Evolutionary conservation across 1,140 invertebrate genomes (phyloP).

Genomic region (Bemisia tabaci): DNA sequence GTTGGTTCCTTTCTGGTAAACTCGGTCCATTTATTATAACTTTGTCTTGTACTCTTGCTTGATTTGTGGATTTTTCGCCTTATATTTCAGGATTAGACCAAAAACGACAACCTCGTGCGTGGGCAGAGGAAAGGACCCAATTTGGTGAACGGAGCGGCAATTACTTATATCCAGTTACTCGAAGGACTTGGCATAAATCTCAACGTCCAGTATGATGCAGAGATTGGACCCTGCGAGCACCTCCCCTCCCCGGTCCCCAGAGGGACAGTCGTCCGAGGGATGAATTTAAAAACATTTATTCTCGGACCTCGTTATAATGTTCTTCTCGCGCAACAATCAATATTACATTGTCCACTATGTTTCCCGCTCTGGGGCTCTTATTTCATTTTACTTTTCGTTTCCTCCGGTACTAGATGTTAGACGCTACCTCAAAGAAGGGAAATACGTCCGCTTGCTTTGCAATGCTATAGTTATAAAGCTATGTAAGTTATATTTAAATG

Average conservation of each 20-base stretch:
- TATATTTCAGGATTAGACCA: too few relatives aligned
- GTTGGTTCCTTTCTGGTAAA: too few relatives aligned
- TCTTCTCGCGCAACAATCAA: neutral
- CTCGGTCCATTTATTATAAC: too few relatives aligned
- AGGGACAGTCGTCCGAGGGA: neutral
- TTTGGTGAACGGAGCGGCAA: neutral
- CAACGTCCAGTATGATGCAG: neutral
- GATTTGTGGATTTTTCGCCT: too few relatives aligned
- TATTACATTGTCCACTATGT: neutral
- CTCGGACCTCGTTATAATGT: neutral
- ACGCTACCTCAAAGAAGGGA: too few relatives aligned
- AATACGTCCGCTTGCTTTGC: too few relatives aligned
- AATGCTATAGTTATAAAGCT: too few relatives aligned
- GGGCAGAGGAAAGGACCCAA: neutral
- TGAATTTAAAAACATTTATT: constrained; percentile 1
- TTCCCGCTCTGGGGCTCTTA: neutral
- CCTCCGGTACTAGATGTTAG: too few relatives aligned
- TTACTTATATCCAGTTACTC: neutral
- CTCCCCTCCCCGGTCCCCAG: too few relatives aligned
- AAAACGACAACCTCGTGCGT: neutral
- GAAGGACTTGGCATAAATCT: neutral
- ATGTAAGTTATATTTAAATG: too few relatives aligned
- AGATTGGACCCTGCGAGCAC: neutral
- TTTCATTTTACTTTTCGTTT: neutral
- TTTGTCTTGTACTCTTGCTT: too few relatives aligned